Base-by-base conservation (phyloP, 2,797 vertebrate species). In the Steatocranus sp. region DNA sequence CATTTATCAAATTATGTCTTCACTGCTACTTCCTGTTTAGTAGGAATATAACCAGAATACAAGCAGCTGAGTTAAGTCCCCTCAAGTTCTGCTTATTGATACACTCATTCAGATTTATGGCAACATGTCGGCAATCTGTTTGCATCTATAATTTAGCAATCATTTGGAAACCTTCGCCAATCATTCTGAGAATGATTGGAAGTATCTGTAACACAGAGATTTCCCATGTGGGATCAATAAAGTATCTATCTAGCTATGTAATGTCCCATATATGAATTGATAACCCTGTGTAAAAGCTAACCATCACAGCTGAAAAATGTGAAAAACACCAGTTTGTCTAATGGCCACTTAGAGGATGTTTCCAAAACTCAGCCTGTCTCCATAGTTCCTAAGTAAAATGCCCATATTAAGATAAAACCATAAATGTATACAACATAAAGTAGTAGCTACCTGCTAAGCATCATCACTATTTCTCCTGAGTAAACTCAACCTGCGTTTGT, bases 311-410 rank as follows among this genome's bases (percentile, higher is more conserved):
- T 27, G 66, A 70, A 70, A 27, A 70, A 70, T 0, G 8, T 23
- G 23, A 70, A 46, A 4, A 25, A 18, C 15, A 46, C 25, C 38
- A 48, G 15, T 48, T 73, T 11, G 6, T 73, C 41, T 46, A 70
- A 46, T 70, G 63, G 38, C 38, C 15, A 70, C 23, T 46, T 46
- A 2, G 38, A 70, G n/a, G 58, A 12, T 63, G 34, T 38, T 38
- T 63, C 32, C 34, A 15, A 66, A 66, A 66, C n/a, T 38, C 34
- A 38, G 7, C 34, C 34, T 14, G n/a, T 66, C 34, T 66, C 34
- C 61, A 38, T 14, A 38, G 0, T 20, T 6, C 7, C 34, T 4
- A 38, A 38, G n/a, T 0, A 38, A 66, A 66, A 66, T 1, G n/a
- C n/a, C 61, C 3, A 66, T 20, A 14, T 38, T 6, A 38, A 66